These are phyloP conservation scores for Caenorhabditis tropicalis DNA, from an alignment of 1,140 invertebrate genomes.

Conservation along the genomic window DNA sequence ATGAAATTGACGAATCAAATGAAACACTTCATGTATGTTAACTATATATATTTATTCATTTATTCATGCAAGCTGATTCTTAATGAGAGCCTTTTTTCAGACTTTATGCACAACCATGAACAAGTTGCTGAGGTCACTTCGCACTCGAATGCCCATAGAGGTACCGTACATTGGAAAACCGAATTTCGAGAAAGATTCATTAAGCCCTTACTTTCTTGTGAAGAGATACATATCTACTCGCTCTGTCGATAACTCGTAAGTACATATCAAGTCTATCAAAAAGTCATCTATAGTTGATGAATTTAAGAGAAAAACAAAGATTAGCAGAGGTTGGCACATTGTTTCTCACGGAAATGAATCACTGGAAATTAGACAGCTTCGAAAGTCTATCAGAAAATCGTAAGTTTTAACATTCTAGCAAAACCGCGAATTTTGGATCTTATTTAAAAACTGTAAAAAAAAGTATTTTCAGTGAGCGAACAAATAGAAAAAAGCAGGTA, in stretches of 20 bases:
- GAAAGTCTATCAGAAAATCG: not conserved
- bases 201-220: not conserved
- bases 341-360: constrained; percentile 25
- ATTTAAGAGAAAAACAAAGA: constrained; percentile 29
- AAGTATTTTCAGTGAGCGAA: constrained; percentile 4
- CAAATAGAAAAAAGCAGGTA: not conserved
- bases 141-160: not conserved
- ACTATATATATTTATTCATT: not conserved
- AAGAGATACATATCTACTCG: not conserved
- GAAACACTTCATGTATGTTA: not conserved
- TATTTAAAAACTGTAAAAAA: no score
- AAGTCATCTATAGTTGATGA: not conserved
- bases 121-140: not conserved
- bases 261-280: not conserved
- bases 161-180: constrained; percentile 9
- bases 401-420: no score
- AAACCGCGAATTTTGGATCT: no score
- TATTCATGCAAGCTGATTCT: no score
- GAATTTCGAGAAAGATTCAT: not conserved
- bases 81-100: not conserved
- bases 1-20: not conserved
- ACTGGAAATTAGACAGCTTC: not conserved
- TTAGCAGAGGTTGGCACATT: not conserved
- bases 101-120: constrained; percentile 12
- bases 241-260: constrained; percentile 7